These are phyloP conservation scores for Drosophila falleni DNA, from an alignment of 2,888 invertebrate genomes.

Conservation along the genomic window DNA sequence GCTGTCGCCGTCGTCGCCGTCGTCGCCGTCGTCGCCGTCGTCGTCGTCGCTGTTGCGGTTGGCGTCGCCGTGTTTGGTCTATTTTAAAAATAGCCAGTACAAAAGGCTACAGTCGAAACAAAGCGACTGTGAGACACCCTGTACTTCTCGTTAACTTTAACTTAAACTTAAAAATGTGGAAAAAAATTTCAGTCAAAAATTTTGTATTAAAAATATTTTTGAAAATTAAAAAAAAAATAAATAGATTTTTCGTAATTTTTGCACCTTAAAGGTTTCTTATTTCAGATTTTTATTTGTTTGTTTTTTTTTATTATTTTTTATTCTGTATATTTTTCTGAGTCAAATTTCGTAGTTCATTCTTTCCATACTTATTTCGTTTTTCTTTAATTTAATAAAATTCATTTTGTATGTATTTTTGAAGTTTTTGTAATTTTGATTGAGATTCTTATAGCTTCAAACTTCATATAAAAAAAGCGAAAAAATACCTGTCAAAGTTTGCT, in stretches of 20 bases:
- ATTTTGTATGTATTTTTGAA: not conserved
- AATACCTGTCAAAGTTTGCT: too few species aligned
- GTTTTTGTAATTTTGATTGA: not conserved
- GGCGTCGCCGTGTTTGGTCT: constrained; percentile 22
- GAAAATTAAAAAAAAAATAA: too few species aligned
- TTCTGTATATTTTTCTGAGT: not conserved
- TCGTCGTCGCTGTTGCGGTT: constrained; percentile 4
- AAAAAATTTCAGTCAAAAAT: too few species aligned
- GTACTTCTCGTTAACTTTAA: not conserved
- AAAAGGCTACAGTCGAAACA: not conserved
- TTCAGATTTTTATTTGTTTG: not conserved
- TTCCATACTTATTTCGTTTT: not conserved
- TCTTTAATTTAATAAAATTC: not conserved
- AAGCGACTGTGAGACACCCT: not conserved
- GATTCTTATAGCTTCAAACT: not conserved
- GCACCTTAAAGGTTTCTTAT: not conserved
- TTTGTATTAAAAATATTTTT: too few species aligned
- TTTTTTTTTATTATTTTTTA: too few species aligned
- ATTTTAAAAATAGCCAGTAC: constrained; percentile 43
- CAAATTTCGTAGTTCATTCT: not conserved
- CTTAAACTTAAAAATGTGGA: too few species aligned
- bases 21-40: constrained; percentile 5
- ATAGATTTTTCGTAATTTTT: too few species aligned
- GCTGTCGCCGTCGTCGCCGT: constrained; percentile 1
- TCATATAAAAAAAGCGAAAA: too few species aligned